Base-by-base conservation (phyloP, 2,113 vertebrate genomes). In the Smithornis capensis region DNA sequence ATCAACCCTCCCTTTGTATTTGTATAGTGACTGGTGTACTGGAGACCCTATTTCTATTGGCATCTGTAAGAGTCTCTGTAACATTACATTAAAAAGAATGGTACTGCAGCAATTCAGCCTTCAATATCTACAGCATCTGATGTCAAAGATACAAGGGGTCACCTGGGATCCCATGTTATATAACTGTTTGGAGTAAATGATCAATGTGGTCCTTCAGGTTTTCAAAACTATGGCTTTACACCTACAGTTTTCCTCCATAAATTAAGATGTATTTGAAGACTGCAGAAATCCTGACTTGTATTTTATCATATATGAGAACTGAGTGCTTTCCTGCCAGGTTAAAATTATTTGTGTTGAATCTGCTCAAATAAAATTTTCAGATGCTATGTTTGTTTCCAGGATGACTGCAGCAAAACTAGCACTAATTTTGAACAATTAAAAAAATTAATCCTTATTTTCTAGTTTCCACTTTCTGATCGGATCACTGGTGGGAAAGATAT, bases 281-380 rank as follows among this genome's bases (percentile, higher is more conserved):
- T 40, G 67, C 14, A 50, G 47, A 40, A 90, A 88, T 76, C 80
- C 16, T 60, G 14, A 40, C 59, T 75, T 69, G 40, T 86, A 2
- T 37, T 67, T 90, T 52, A 80, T 11, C 25, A 2, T 18, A 6
- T 22, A 19, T 12, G 28, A 88, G 33, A 92, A 92, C 11, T 1
- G 10, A 92, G 24, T 38, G 14, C 31, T 80, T 73, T 89, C 40
- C 55, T 76, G 24, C 2, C 0, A 0, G 3, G 5, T 55, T 44
- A n/a, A 75, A 83, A 55, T 0, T 1, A 12, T 74, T 49, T 15
- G 12, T 29, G 19, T 29, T 62, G 27, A 35, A 16, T 52, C 40
- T 83, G 37, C 40, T 27, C 27, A 62, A 83, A 67, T n/a, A 2
- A 49, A 21, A 50, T n/a, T 68, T 56, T 50, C 40, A 71, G 27